Conservation (phyloP, 2,888 invertebrate species). For the Gerris lacustris region DNA sequence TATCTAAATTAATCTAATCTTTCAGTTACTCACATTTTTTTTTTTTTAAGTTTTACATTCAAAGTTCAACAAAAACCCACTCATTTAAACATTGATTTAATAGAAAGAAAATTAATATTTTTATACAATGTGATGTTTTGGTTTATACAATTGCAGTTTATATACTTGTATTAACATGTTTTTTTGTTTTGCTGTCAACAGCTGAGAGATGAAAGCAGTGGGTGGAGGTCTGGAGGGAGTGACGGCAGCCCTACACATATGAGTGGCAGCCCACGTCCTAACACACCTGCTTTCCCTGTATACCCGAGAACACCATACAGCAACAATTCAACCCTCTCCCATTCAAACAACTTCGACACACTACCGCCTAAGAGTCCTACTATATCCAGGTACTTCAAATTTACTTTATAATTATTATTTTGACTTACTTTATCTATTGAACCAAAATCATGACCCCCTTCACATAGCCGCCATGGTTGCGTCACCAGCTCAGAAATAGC, state of each 20-base stretch:
- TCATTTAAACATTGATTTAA: too few relatives aligned
- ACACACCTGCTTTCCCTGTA: slow-evolving; percentile 88
- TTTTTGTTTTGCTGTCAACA: slow-evolving; percentile 27
- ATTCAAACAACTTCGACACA: slow-evolving; percentile 36
- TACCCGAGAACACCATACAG: slow-evolving; percentile 79
- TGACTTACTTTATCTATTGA: too few relatives aligned
- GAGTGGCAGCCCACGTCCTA: slow-evolving; percentile 50
- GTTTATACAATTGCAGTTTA: too few relatives aligned
- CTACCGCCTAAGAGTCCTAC: slow-evolving; percentile 71
- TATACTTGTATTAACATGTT: too few relatives aligned
- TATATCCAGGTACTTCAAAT: slow-evolving; percentile 47
- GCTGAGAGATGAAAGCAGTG: slow-evolving; percentile 53
- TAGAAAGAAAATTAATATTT: too few relatives aligned
- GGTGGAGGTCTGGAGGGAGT: slow-evolving; percentile 45
- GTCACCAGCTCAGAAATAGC: too few relatives aligned
- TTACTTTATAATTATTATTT: too few relatives aligned
- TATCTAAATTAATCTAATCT: background rate
- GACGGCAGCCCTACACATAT: slow-evolving; percentile 42
- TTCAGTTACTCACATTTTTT: background rate
- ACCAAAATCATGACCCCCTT: too few relatives aligned
- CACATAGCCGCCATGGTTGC: too few relatives aligned
- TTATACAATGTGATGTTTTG: too few relatives aligned
- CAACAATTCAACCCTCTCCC: slow-evolving; percentile 51
- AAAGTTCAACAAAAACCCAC: too few relatives aligned
- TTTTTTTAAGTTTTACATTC: too few relatives aligned